phyloP scores from a whole-genome alignment of 2,113 vertebrate genomes.

The Phaetusa simplex region DNA sequence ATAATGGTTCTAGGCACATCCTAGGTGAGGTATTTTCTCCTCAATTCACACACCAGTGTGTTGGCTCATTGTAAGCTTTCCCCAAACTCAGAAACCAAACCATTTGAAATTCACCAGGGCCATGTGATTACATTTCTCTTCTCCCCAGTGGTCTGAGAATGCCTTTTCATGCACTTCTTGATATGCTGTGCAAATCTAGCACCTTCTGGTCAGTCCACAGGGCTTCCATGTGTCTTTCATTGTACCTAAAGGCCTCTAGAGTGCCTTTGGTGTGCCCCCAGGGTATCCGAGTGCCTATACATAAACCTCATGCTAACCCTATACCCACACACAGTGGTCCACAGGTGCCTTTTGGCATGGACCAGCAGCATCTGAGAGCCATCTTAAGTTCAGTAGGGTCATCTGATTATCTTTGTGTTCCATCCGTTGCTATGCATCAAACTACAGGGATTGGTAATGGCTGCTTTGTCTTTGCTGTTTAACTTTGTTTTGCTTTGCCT shows the following conservation, averaged over 20 bases:
- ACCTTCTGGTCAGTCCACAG: background rate
- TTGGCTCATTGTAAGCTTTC: background rate
- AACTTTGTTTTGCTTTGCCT: background rate
- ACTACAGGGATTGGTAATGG: background rate
- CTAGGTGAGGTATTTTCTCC: background rate
- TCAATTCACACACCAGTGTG: background rate
- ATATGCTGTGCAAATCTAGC: background rate
- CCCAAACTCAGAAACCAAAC: background rate
- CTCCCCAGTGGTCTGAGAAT: background rate
- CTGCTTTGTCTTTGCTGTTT: background rate
- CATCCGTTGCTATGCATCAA: background rate
- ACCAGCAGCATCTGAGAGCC: background rate
- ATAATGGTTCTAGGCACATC: background rate
- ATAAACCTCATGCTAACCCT: background rate
- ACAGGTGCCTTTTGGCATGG: background rate
- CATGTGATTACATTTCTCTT: background rate
- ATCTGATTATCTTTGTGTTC: background rate
- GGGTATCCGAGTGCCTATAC: background rate
- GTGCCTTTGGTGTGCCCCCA: background rate
- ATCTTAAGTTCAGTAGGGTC: background rate
- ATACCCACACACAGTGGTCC: background rate
- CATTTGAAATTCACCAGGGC: background rate
- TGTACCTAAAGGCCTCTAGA: too few species aligned
- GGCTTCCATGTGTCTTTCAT: background rate
- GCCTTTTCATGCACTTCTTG: background rate